Evolutionary conservation across 2,797 vertebrate species (phyloP).

Genomic region (Bradypodion ventrale): DNA sequence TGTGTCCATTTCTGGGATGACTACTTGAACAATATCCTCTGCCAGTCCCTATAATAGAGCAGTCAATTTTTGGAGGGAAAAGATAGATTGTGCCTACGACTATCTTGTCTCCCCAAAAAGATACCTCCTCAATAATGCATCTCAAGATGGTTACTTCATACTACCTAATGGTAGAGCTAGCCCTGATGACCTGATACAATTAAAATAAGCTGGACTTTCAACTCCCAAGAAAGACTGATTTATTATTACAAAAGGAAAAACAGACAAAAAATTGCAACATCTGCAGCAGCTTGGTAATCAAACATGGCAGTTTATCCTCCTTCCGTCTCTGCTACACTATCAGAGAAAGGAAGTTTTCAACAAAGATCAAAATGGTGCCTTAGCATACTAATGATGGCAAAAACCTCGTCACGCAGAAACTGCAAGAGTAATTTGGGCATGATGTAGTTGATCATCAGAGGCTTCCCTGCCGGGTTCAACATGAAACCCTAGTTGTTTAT

Average conservation of each 20-base stretch:
- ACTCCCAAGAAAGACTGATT: neutral
- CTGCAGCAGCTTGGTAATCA: conserved; percentile 46
- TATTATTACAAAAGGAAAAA: neutral
- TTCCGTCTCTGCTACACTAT: conserved; percentile 25
- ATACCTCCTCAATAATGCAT: neutral
- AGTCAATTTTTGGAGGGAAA: too few species aligned
- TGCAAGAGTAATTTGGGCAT: conserved; percentile 49
- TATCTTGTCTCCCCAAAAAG: too few species aligned
- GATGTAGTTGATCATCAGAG: conserved; percentile 53
- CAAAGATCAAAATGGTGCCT: conserved; percentile 57
- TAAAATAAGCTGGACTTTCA: neutral
- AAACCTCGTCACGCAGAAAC: conserved; percentile 46
- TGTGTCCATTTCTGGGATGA: too few species aligned
- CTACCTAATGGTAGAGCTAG: neutral
- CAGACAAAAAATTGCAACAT: neutral
- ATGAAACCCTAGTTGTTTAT: conserved; percentile 69
- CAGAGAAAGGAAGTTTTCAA: conserved; percentile 58
- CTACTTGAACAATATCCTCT: too few species aligned
- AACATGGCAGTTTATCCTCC: conserved; percentile 28
- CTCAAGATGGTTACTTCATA: neutral
- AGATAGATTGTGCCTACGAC: neutral
- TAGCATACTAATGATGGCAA: conserved; percentile 61
- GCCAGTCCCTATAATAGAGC: too few species aligned
- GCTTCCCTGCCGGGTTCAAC: conserved; percentile 52
- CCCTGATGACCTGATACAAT: neutral